A percentile compares a stretch with the other conserved stretches of the same genome.
Conservation (phyloP, 2,888 invertebrate species). For the Rhingia campestris region DNA sequence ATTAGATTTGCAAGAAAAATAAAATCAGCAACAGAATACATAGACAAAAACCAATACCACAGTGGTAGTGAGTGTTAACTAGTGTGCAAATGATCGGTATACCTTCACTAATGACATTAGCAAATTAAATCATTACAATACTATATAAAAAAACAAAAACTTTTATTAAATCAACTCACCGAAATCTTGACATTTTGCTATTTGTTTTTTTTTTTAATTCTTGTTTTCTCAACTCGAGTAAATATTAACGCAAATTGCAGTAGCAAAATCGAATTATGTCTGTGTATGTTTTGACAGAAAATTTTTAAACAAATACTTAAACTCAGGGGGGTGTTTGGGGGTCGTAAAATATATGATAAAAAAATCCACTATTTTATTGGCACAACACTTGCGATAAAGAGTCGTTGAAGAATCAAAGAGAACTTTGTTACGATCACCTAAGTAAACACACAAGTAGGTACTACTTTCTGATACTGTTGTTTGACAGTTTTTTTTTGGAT, state of each 20-base stretch:
- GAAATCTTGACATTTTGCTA: conserved; percentile 65
- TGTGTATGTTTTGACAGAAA: conserved; percentile 21
- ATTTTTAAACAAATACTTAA: conserved; percentile 9
- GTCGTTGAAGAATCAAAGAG: neutral
- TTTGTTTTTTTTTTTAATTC: conserved; percentile 2
- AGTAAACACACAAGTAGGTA: neutral
- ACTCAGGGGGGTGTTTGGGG: neutral
- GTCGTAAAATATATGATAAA: neutral
- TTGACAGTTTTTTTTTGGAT: neutral
- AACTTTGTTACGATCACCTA: conserved; percentile 22
- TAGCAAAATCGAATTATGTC: conserved; percentile 4
- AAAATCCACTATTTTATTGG: conserved; percentile 21
- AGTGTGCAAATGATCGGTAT: conserved; percentile 31
- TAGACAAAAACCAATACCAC: conserved; percentile 3
- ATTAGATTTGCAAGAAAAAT: conserved; percentile 65
- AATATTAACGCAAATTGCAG: conserved; percentile 1
- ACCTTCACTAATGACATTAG: conserved; percentile 52
- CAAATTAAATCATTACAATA: conserved; percentile 54
- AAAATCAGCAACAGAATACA: conserved; percentile 37
- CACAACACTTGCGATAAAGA: conserved; percentile 12
- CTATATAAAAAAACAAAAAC: conserved; percentile 9
- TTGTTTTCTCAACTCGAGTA: neutral
- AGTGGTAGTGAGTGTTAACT: conserved; percentile 31
- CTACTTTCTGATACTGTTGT: neutral
- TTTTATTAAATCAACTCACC: conserved; percentile 53